Evolutionary conservation across 2,888 invertebrate genomes (phyloP).

Genomic region (Chelonus formosanus): DNA sequence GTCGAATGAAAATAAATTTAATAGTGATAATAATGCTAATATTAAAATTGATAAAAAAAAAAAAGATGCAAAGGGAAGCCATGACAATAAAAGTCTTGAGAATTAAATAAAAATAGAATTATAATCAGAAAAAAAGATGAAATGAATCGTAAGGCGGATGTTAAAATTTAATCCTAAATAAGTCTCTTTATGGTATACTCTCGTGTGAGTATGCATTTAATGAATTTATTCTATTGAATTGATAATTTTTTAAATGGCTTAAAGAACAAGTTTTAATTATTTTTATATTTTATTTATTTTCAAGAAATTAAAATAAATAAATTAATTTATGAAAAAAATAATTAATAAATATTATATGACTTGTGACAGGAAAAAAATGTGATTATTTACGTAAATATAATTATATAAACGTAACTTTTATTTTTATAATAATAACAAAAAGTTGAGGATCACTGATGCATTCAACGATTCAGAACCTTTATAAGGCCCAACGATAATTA

Average conservation of each 20-base stretch:
- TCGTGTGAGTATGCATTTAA: background rate
- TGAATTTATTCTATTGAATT: conserved; percentile 2
- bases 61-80: background rate
- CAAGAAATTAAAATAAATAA: background rate
- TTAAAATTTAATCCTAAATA: conserved; percentile 33
- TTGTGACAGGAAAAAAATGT: too few species aligned
- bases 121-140: conserved; percentile 19
- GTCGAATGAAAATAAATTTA: conserved; percentile 7
- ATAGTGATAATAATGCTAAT: conserved; percentile 8
- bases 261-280: background rate
- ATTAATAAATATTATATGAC: background rate
- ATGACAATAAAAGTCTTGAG: conserved; percentile 12
- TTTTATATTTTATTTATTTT: background rate
- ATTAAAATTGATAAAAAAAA: too few species aligned
- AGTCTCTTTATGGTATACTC: conserved; percentile 8
- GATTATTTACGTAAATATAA: background rate
- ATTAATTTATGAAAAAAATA: background rate
- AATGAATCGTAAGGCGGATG: conserved; percentile 34
- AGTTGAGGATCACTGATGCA: conserved; percentile 61
- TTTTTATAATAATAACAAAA: conserved; percentile 34
- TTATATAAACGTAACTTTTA: background rate
- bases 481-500: conserved; percentile 61
- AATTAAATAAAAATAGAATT: conserved; percentile 21
- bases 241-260: background rate
- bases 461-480: conserved; percentile 57